phyloP scores from a whole-genome alignment of 2,888 invertebrate species.

The Polydrusus pterygomalis region DNA sequence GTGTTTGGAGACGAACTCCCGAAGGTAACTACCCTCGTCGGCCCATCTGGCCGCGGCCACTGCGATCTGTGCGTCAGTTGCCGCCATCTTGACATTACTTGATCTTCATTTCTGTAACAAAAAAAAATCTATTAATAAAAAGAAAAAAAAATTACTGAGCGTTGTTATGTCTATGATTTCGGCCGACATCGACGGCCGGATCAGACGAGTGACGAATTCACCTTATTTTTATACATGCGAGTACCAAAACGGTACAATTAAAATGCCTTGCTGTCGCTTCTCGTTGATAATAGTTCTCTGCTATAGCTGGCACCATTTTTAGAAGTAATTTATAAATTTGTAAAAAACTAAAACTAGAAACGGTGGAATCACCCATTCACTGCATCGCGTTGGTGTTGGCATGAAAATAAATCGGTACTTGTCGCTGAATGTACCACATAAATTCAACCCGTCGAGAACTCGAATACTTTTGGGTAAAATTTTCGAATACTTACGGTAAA shows the following conservation, averaged over 20 bases:
- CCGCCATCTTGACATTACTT: constrained; percentile 78
- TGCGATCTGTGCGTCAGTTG: constrained; percentile 92
- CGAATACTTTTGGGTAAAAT: neutral
- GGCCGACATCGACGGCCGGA: no score
- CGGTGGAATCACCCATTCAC: neutral
- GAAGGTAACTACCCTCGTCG: constrained; percentile 83
- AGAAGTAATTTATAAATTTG: no score
- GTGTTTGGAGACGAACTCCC: constrained; percentile 83
- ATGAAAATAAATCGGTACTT: neutral
- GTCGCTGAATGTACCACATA: neutral
- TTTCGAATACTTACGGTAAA: neutral
- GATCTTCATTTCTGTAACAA: constrained; percentile 52
- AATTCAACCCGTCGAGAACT: neutral
- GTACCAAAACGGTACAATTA: no score
- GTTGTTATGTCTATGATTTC: no score
- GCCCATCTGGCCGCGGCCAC: constrained; percentile 88
- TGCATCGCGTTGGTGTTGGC: neutral
- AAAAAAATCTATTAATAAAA: neutral
- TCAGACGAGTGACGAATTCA: no score
- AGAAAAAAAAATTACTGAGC: no score
- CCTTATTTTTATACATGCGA: no score
- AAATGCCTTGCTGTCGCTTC: no score
- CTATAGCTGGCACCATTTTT: no score
- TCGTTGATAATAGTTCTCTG: no score
- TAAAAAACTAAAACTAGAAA: no score